phyloP scores from a whole-genome alignment of 2,797 vertebrate genomes.

The Phalanger gymnotis region DNA sequence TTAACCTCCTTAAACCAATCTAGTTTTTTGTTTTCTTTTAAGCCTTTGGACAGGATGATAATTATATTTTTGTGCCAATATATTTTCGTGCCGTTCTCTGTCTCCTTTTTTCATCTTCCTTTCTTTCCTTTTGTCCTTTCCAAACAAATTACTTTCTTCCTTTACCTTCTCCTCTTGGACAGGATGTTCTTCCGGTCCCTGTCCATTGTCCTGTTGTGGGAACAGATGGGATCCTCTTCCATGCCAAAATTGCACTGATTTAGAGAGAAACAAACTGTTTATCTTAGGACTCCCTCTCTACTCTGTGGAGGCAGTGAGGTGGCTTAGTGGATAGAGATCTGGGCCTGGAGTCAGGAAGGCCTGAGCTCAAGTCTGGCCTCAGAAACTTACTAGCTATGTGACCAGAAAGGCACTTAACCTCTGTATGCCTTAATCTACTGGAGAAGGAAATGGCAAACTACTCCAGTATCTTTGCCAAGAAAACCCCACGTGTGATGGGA shows the following conservation, averaged over 20 bases:
- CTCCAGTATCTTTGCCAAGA: background rate
- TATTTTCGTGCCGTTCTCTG: background rate
- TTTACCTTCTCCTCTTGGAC: background rate
- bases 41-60: background rate
- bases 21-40: background rate
- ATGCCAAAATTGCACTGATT: background rate
- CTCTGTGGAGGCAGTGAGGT: background rate
- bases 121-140: background rate
- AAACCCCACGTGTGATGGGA: background rate
- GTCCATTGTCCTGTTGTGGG: background rate
- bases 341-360: background rate
- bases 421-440: background rate
- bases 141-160: background rate
- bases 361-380: background rate
- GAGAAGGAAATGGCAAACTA: background rate
- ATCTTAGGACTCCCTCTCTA: background rate
- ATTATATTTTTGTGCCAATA: background rate
- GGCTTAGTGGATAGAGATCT: background rate
- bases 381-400: background rate
- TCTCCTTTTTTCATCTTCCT: too few relatives aligned
- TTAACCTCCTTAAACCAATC: slow-evolving; percentile 4
- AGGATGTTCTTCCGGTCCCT: slow-evolving; percentile 48
- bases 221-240: background rate
- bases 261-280: background rate
- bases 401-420: background rate